phyloP scores from a whole-genome alignment of 2,113 vertebrate genomes.

The rat (Rattus norvegicus) region DNA sequence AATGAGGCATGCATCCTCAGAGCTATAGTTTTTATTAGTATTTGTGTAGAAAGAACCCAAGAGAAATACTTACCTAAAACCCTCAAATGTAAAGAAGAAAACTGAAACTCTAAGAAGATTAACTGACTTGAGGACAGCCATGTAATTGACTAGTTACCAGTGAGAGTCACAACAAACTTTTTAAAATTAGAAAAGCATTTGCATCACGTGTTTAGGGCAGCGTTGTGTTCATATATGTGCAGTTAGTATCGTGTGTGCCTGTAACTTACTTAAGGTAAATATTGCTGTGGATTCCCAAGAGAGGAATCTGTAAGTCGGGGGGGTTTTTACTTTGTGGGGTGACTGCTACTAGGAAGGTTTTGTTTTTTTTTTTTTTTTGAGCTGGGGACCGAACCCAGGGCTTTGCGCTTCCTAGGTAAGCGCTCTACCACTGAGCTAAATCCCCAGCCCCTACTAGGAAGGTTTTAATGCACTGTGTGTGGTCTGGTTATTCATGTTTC shows the following conservation, averaged over 20 bases:
- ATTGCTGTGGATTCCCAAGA: background rate
- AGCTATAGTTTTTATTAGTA: background rate
- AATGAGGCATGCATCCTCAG: background rate
- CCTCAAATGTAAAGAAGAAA: background rate
- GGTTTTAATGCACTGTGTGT: background rate
- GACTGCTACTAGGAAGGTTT: background rate
- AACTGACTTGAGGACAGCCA: background rate
- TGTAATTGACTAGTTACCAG: background rate
- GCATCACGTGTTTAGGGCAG: background rate
- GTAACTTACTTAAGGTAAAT: background rate
- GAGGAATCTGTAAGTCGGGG: background rate
- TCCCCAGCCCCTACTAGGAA: background rate
- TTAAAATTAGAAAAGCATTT: background rate
- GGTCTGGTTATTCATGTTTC: slow-evolving; percentile 2
- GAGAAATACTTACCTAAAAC: background rate
- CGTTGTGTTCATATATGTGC: background rate
- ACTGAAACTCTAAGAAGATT: background rate
- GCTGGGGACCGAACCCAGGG: no score
- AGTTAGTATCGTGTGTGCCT: background rate
- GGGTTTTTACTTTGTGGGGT: background rate
- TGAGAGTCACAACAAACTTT: background rate
- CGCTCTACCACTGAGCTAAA: no score
- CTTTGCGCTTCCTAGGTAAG: no score
- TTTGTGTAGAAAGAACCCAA: background rate
- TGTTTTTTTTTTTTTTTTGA: no score